Conservation (phyloP, 2,888 invertebrate species). For the Dichetophora obliterata region DNA sequence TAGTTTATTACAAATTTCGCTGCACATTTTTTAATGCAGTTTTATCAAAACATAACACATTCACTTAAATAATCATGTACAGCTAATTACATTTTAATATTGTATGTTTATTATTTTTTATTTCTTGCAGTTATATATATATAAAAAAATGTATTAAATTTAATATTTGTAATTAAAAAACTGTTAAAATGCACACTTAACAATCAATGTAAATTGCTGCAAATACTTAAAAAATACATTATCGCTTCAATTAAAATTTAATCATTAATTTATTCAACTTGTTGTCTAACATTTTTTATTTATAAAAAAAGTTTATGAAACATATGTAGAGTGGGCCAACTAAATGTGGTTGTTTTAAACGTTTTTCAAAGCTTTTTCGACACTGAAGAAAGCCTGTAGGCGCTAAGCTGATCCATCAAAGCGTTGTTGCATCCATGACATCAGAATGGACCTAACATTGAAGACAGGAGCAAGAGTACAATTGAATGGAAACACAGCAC, state of each 20-base stretch:
- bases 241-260: neutral
- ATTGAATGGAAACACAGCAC: too few relatives aligned
- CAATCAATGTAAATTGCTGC: conserved; percentile 20
- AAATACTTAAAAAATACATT: conserved; percentile 25
- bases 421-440: too few relatives aligned
- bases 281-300: conserved; percentile 14
- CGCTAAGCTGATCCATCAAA: too few relatives aligned
- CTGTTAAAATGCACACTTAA: conserved; percentile 25
- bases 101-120: conserved; percentile 25
- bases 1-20: neutral
- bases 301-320: conserved; percentile 14
- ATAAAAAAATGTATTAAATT: conserved; percentile 40
- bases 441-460: too few relatives aligned
- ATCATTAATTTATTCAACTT: neutral
- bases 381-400: too few relatives aligned
- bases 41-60: neutral
- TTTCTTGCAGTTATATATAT: conserved; percentile 37
- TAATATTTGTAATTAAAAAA: conserved; percentile 32
- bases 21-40: too few relatives aligned
- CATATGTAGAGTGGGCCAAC: too few relatives aligned
- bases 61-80: neutral
- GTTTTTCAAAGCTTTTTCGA: too few relatives aligned
- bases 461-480: too few relatives aligned
- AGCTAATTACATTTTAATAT: neutral
- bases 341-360: too few relatives aligned